phyloP scores from a whole-genome alignment of 1,140 invertebrate genomes.

The Megalonaias nervosa region DNA sequence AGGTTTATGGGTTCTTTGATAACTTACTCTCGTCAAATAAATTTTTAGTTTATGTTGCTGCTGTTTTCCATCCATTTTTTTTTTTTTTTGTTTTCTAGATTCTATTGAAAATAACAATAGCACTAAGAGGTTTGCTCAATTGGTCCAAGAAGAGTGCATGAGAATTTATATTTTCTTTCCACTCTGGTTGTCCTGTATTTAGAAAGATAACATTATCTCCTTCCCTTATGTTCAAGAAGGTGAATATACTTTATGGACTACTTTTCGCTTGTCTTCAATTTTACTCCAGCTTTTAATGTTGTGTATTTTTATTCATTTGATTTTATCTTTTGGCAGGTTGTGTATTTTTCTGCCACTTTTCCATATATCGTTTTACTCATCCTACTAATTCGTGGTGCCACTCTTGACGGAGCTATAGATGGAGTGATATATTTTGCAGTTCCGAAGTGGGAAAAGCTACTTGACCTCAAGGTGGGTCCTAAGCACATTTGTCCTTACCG shows the following conservation, averaged over 20 bases:
- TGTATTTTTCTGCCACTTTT: constrained; percentile 87
- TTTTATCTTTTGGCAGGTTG: constrained; percentile 62
- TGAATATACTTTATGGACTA: too few relatives aligned
- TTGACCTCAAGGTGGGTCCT: neutral
- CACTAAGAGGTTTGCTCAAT: neutral
- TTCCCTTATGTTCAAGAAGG: too few relatives aligned
- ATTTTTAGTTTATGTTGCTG: constrained; percentile 29
- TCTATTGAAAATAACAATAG: neutral
- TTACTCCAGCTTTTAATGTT: too few relatives aligned
- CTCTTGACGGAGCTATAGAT: constrained; percentile 84
- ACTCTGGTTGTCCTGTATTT: too few relatives aligned
- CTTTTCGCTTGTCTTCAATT: too few relatives aligned
- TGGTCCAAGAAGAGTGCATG: too few relatives aligned
- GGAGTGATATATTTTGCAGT: constrained; percentile 80
- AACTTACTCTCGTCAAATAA: constrained; percentile 58
- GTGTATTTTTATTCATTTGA: too few relatives aligned
- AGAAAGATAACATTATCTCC: too few relatives aligned
- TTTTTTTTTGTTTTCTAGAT: too few relatives aligned
- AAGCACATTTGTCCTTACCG: neutral
- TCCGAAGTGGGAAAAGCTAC: constrained; percentile 58
- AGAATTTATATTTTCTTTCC: too few relatives aligned
- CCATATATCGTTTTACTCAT: constrained; percentile 89
- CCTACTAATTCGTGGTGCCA: constrained; percentile 85
- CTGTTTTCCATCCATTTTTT: neutral
- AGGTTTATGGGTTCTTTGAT: neutral